Evolutionary conservation across 2,113 vertebrate genomes (phyloP), one percentile per base, ranked within the genome.

Genomic region (Pteronura brasiliensis): DNA sequence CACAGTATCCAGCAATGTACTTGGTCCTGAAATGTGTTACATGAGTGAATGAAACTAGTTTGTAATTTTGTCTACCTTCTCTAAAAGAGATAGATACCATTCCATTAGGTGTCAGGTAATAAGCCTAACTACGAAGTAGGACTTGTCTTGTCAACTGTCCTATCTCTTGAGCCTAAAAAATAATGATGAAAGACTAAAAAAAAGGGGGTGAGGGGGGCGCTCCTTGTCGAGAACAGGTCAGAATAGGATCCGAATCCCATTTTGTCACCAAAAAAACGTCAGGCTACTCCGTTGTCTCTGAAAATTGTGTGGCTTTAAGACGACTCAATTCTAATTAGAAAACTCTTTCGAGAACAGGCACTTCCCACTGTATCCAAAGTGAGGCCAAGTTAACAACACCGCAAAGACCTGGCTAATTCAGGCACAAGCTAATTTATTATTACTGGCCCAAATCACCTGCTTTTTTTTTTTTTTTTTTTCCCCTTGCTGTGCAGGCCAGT

Each of bases 401-500:
- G 59, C 96, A 76, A 92, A 83, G 87, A 49, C 69, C 79, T 77
- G 87, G 94, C 89, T 63, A 77, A 80, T 55, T 88, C 84, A 93
- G 92, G 67, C 77, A 39, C 77, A 79, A 44, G 63, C 67, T 95
- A 90, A 95, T 93, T 91, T 95, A 88, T 94, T 90, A 95, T 97
- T 47, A 96, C n/a, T 94, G 95, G 97, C 82, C 49, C 88, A 82
- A 79, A 79, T 81, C 31, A 88, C 65, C 89, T n/a, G 34, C 36
- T 79, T 39, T 36, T 63, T 87, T 65, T 67, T 63, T 87, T 65
- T 67, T 20, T 91, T 55, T 39, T 63, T 87, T 67, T 69, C 4
- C 82, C 47, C 29, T 31, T 34, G 39, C 55, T 27, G 69, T 4
- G 4, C 52, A 81, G 59, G 90, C 92, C 95, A 92, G 44, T 39